These are phyloP conservation scores for Luehdorfia chinensis DNA, from an alignment of 1,140 invertebrate genomes.

Conservation along the genomic window DNA sequence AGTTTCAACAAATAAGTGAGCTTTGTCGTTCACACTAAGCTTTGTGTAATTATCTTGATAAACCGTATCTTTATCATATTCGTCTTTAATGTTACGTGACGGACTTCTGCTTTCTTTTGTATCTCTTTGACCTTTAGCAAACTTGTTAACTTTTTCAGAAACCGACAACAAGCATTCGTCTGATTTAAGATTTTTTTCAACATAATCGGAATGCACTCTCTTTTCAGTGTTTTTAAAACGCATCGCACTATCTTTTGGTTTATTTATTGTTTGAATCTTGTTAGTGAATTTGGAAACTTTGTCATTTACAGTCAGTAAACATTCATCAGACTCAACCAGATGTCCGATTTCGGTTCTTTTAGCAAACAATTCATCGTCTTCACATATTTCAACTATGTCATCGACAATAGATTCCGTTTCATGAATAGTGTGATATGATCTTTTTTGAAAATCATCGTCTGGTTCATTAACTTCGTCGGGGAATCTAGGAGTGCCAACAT, in stretches of 20 bases:
- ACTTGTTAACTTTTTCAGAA: slow-evolving; percentile 80
- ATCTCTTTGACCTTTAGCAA: slow-evolving; percentile 63
- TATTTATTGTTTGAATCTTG: slow-evolving; percentile 45
- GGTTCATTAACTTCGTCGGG: slow-evolving; percentile 85
- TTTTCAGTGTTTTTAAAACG: slow-evolving; percentile 54
- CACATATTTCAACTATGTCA: slow-evolving; percentile 77
- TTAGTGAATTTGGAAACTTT: slow-evolving; percentile 76
- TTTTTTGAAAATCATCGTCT: slow-evolving; percentile 78
- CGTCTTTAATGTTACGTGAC: slow-evolving; percentile 54
- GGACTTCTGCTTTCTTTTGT: slow-evolving; percentile 51
- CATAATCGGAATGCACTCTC: slow-evolving; percentile 46
- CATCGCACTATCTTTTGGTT: slow-evolving; percentile 47
- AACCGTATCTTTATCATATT: slow-evolving; percentile 70
- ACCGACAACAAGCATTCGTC: slow-evolving; percentile 79
- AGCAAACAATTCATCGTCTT: slow-evolving; percentile 68
- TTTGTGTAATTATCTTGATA: slow-evolving; percentile 80
- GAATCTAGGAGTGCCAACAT: slow-evolving; percentile 80
- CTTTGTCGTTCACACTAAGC: slow-evolving; percentile 82
- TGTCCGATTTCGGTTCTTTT: slow-evolving; percentile 46
- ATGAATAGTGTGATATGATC: slow-evolving; percentile 63
- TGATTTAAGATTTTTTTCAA: slow-evolving; percentile 53
- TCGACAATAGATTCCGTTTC: slow-evolving; percentile 70
- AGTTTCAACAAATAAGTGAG: slow-evolving; percentile 80
- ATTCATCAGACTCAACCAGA: slow-evolving; percentile 54
- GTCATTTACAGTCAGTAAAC: slow-evolving; percentile 72